Evolutionary conservation across 2,888 invertebrate species (phyloP), one percentile per base, ranked within the genome.

Genomic region (Pristionchus fissidentatus): DNA sequence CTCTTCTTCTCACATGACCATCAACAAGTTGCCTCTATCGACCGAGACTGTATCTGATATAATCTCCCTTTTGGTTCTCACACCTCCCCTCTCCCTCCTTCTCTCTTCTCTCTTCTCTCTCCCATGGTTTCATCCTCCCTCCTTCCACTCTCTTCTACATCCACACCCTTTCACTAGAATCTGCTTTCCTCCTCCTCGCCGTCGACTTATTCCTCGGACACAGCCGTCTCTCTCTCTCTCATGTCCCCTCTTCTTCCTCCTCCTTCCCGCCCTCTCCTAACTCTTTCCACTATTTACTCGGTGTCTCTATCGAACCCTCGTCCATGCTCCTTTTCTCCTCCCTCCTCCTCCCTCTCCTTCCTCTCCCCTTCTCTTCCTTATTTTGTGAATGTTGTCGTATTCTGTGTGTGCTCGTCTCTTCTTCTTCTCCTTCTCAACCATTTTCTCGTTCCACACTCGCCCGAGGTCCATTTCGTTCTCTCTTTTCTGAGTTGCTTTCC

Each of bases 281-380:
- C 52, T 78, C 55, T 55, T 38, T 78, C 78, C 52, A 35, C 78
- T 78, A 55, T 55, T 73, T 46, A 46, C 73, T 73, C 46, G 43
- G 43, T 73, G 29, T 73, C 41, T 73, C 73, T 46, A 41, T 73
- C 73, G 41, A 41, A 46, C 46, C 43, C 73, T 62, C 62, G 62
- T 62, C 19, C 19, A 35, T 70, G 13, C 43, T 60, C 29, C 80
- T 41, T 38, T 46, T 35, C 35, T n/a, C 22, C 49, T 57, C 41
- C 41, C 32, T 38, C 38, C 57, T 26, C 15, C 79, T 55, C 79
- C 60, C 62, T 32, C 81, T 62, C 81, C 35, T 79, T 29, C 46
- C n/a, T 81, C 81, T 81, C 62, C 13, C 75, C n/a, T 32, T 38
- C 38, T 41, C 41, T 38, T 52, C 80, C 43, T 57, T 41, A 29